Evolutionary conservation across 2,113 vertebrate genomes (phyloP).

Genomic region (Calypte anna): DNA sequence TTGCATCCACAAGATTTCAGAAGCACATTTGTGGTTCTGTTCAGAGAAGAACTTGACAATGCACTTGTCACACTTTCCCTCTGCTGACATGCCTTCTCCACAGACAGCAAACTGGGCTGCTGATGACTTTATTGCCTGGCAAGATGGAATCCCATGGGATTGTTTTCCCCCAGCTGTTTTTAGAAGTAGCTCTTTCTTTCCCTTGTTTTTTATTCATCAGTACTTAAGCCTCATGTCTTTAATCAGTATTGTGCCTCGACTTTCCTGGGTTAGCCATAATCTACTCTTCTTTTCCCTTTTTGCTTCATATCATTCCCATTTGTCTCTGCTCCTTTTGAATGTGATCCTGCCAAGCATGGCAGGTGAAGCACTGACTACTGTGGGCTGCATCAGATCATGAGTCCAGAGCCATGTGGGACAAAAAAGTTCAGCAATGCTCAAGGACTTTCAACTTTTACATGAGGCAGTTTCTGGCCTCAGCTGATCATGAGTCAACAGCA

Average conservation of each 20-base stretch:
- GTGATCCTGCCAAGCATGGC: neutral
- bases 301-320: neutral
- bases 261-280: neutral
- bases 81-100: neutral
- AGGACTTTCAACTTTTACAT: neutral
- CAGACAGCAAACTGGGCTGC: neutral
- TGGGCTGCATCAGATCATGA: neutral
- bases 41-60: neutral
- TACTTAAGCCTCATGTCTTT: neutral
- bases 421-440: neutral
- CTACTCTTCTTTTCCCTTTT: neutral
- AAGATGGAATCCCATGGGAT: neutral
- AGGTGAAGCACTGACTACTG: rapidly evolving
- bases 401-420: neutral
- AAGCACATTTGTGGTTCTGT: neutral
- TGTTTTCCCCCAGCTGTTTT: neutral
- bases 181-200: neutral
- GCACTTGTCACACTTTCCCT: neutral
- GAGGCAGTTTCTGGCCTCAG: neutral
- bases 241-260: neutral
- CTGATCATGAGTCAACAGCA: too few relatives aligned
- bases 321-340: neutral
- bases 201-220: neutral
- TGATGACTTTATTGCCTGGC: neutral
- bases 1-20: neutral